Conservation (phyloP, 37 sponge, comb jelly and placozoan genomes). For the Lycopodina hypogea region DNA sequence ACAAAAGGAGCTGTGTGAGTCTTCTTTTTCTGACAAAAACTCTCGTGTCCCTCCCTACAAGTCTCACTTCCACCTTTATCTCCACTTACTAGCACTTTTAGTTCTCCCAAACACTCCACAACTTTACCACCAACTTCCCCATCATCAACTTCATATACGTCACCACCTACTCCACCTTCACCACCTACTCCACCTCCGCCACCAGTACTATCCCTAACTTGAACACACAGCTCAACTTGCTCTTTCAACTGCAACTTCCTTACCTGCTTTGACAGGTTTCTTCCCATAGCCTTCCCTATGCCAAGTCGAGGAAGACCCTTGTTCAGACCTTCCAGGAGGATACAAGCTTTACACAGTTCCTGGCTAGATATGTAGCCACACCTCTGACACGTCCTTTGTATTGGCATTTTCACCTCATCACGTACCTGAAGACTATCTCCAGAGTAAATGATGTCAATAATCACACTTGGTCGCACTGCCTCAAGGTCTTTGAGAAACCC, state of each 20-base stretch:
- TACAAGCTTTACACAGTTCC: slow-evolving; percentile 94
- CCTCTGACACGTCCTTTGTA: slow-evolving; percentile 70
- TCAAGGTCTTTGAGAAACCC: slow-evolving; percentile 94
- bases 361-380: slow-evolving; percentile 98
- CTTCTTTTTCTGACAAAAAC: too few species aligned
- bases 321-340: slow-evolving; percentile 92
- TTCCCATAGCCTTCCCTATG: slow-evolving; percentile 76
- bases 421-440: slow-evolving; percentile 84
- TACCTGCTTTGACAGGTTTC: slow-evolving; percentile 44
- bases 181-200: too few species aligned
- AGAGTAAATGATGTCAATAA: slow-evolving; percentile 94
- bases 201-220: too few species aligned
- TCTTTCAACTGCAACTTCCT: slow-evolving; percentile 37
- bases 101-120: too few species aligned
- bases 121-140: too few species aligned
- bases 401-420: slow-evolving; percentile 85
- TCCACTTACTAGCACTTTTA: too few species aligned
- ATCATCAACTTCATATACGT: too few species aligned
- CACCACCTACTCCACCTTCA: too few species aligned
- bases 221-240: too few species aligned
- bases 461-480: slow-evolving; percentile 73
- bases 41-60: too few species aligned
- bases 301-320: slow-evolving; percentile 88
- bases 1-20: too few species aligned
- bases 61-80: too few species aligned